Percentiles rank a stretch among this genome's conserved stretches.
phyloP scores from a whole-genome alignment of 1,140 invertebrate species.

The Harpegnathos saltator region DNA sequence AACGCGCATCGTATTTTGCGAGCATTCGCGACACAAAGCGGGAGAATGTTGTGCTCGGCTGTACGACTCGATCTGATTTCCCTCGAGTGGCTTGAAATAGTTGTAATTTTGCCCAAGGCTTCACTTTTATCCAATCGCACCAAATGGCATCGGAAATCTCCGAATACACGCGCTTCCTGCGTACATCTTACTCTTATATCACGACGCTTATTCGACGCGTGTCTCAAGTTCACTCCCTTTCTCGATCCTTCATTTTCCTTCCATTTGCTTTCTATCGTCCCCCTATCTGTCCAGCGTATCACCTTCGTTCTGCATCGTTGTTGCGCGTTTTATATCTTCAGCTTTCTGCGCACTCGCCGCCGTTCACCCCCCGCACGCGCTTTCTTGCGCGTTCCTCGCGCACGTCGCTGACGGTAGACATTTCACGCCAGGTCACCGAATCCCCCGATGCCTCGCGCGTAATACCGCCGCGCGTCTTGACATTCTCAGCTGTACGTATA shows the following conservation, averaged over 20 bases:
- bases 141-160: slow-evolving; percentile 9
- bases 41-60: too few relatives aligned
- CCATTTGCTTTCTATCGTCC: slow-evolving; percentile 9
- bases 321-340: slow-evolving; percentile 37
- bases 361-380: slow-evolving; percentile 40
- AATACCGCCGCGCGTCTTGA: slow-evolving; percentile 41
- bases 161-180: too few relatives aligned
- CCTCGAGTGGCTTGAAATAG: too few relatives aligned
- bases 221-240: slow-evolving; percentile 29
- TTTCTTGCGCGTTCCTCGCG: slow-evolving; percentile 67
- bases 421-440: slow-evolving; percentile 70
- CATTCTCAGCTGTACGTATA: slow-evolving; percentile 50
- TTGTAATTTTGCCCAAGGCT: too few relatives aligned
- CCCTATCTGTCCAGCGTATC: slow-evolving; percentile 4
- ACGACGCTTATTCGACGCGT: background rate
- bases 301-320: background rate
- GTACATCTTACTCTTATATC: background rate
- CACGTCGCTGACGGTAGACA: slow-evolving; percentile 63
- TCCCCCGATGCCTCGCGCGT: slow-evolving; percentile 27
- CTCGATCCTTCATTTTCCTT: background rate
- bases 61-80: too few relatives aligned
- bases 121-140: background rate
- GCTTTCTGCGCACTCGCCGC: slow-evolving; percentile 32
- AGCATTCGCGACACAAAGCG: background rate
- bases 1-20: background rate